Conservation (phyloP, 2,113 vertebrate genomes). For the Seriola dumerili region DNA sequence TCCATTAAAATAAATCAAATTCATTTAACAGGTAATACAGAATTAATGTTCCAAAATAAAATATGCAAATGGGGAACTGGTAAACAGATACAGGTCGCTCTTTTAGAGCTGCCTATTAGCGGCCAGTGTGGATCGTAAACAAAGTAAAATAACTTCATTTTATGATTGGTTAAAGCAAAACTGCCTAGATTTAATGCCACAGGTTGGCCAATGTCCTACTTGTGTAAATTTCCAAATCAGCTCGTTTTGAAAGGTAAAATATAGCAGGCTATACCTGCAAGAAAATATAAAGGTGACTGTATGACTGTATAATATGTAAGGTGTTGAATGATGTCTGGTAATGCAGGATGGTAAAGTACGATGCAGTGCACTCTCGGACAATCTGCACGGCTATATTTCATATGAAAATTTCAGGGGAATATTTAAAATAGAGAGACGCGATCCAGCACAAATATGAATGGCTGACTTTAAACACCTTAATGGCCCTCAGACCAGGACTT, state of each 20-base stretch:
- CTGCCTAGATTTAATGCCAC: conserved; percentile 6
- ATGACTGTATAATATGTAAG: conserved; percentile 54
- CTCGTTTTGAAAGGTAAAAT: conserved; percentile 40
- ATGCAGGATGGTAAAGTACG: conserved; percentile 47
- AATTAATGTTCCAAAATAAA: background rate
- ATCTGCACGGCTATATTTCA: conserved; percentile 66
- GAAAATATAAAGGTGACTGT: conserved; percentile 30
- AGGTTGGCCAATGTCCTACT: conserved; percentile 7
- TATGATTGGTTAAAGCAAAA: background rate
- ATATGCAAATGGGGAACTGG: background rate
- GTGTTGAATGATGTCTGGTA: conserved; percentile 65
- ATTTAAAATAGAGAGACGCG: conserved; percentile 70
- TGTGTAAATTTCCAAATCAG: conserved; percentile 25
- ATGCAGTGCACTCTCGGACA: conserved; percentile 60
- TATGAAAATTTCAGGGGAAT: conserved; percentile 62
- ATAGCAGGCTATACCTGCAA: conserved; percentile 26
- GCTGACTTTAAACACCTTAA: conserved; percentile 84
- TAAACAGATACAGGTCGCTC: background rate
- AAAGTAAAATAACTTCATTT: background rate
- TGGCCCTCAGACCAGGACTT: conserved; percentile 81
- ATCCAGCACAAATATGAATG: conserved; percentile 83
- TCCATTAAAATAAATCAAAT: background rate
- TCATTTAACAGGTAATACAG: background rate
- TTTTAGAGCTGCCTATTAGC: background rate
- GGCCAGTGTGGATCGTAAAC: background rate